Evolutionary conservation across 2,797 vertebrate genomes (phyloP).

Genomic region (Oryzias dopingdopingensis): DNA sequence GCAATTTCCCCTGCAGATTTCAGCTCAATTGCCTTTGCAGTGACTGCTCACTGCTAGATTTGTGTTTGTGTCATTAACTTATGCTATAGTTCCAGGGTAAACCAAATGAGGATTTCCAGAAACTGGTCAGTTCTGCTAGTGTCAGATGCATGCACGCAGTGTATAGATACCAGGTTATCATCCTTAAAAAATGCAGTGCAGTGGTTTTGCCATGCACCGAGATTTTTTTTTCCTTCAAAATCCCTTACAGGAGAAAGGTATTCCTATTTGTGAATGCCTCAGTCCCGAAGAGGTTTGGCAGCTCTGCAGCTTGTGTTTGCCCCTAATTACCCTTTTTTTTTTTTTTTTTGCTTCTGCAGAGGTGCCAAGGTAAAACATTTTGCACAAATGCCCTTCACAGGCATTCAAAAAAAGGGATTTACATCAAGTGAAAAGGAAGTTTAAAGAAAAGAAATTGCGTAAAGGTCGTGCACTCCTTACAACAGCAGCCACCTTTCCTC

Average conservation of each 20-base stretch:
- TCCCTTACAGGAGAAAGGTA: constrained; percentile 56
- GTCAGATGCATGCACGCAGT: constrained; percentile 57
- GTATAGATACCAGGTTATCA: constrained; percentile 37
- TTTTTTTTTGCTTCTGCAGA: constrained; percentile 59
- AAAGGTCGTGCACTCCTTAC: constrained; percentile 74
- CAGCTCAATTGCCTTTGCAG: constrained; percentile 6
- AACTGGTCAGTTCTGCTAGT: constrained; percentile 19
- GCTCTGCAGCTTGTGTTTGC: constrained; percentile 62
- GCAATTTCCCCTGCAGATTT: constrained; percentile 2
- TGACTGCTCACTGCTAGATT: constrained; percentile 1
- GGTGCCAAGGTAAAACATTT: constrained; percentile 66
- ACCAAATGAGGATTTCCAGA: constrained; percentile 8
- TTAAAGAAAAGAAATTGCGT: constrained; percentile 57
- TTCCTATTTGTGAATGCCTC: constrained; percentile 68
- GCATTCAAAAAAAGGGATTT: constrained; percentile 47
- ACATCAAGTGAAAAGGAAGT: constrained; percentile 48
- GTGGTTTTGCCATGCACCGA: constrained; percentile 72
- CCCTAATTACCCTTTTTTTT: constrained; percentile 58
- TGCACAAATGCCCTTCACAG: constrained; percentile 57
- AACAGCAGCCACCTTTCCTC: constrained; percentile 73
- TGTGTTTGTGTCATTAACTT: constrained; percentile 16
- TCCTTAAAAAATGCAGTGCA: constrained; percentile 63
- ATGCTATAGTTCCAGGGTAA: constrained; percentile 17
- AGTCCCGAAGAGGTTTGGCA: constrained; percentile 67
- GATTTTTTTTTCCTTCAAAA: constrained; percentile 29